Base-by-base conservation (phyloP, 2,113 vertebrate species). In the Grammomys dolichurus region DNA sequence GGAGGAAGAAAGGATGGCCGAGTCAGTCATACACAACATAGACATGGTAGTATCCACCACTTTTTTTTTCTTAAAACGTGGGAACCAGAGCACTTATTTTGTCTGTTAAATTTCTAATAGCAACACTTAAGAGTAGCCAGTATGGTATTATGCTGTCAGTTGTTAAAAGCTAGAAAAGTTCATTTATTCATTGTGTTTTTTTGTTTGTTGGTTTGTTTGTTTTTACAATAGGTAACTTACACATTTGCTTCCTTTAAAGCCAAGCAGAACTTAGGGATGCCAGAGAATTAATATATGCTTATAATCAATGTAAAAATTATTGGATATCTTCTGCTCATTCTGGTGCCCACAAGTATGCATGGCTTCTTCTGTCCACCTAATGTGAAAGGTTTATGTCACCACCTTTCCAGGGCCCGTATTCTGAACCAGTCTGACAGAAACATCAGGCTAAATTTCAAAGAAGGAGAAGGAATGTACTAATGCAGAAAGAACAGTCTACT, bases 161-260 rank as follows among this genome's bases (percentile, higher is more conserved):
- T 91, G 91, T 88, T 84, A 90, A 97, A 95, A 80, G 87, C 95
- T 76, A 95, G 96, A 96, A 96, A 96, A 94, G 90, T 58, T 89
- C 95, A 94, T 85, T 97, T 95, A 97, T 89, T 94, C 88, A 69
- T 80, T 97, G 93, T 67, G 40, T 40, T 40, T 40, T 40, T 67
- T 67, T 60, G 19, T 63, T 22, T 67, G 28, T 67, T 31, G 31
- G 67, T 33, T 69, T 69, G 12, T 33, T 69, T 67, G 96, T 78
- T 90, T 96, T 92, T 56, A 89, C 81, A 31, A 46, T 77, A 63
- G 11, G 10, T 95, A 96, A 93, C 92, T 97, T 96, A 89, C 81
- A 95, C 75, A 96, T 84, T 95, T 81, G 58, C 75, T 95, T 97
- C 94, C 94, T 96, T 90, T 95, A 89, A 93, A 72, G 51, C 88